These are phyloP conservation scores for Pseudorectes ferrugineus DNA, from an alignment of 2,113 vertebrate species.

Conservation along the genomic window DNA sequence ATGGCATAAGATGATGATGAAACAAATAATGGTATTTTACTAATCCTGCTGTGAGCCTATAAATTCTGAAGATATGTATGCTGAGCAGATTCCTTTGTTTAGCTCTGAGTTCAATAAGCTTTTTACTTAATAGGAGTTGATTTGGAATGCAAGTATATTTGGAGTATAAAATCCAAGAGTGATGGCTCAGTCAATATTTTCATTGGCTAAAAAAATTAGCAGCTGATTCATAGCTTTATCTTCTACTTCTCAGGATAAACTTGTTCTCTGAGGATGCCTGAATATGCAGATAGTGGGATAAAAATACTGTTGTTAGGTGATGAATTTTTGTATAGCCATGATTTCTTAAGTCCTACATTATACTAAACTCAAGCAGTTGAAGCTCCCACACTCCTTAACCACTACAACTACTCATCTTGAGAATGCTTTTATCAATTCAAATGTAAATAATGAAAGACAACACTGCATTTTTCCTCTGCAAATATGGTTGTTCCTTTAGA, in stretches of 20 bases:
- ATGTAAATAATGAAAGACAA: not conserved
- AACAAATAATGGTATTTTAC: not conserved
- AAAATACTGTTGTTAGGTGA: not conserved
- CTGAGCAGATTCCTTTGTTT: not conserved
- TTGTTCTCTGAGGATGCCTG: not conserved
- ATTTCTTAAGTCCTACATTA: not conserved
- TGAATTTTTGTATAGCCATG: not conserved
- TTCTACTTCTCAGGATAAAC: not conserved
- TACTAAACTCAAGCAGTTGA: not conserved
- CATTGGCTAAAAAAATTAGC: not conserved
- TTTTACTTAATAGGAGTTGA: conserved; percentile 15
- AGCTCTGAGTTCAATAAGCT: conserved; percentile 9
- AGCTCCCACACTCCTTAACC: not conserved
- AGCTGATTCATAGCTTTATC: not conserved
- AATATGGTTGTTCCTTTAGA: not conserved
- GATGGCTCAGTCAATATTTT: conserved; percentile 10
- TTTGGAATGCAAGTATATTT: conserved; percentile 1
- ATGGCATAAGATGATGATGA: not conserved
- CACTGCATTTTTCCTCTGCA: not conserved
- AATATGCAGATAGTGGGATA: not conserved
- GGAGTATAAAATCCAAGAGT: not conserved
- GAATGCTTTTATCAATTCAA: not conserved
- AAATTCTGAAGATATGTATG: not conserved
- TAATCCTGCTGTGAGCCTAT: not conserved
- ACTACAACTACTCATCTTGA: not conserved